Base-by-base conservation (phyloP, 2,888 invertebrate species). In the Cylindroiulus punctatus region DNA sequence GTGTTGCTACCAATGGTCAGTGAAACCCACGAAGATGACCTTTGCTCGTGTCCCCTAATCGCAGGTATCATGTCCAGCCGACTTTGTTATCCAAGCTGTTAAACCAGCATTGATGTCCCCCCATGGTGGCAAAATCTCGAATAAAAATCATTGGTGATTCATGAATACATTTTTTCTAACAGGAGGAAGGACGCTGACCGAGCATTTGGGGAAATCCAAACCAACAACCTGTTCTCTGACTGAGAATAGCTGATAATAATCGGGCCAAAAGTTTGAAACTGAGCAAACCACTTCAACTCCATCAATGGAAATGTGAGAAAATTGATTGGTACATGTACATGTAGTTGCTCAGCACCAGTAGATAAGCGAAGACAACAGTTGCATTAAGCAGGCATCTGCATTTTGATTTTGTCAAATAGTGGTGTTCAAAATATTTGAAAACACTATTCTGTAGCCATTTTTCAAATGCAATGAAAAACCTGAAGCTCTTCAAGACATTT, bases 251-350 rank as follows among this genome's bases (percentile, higher is more conserved):
- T 12, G 26, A 65, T n/a, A 65, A 65, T 26, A 10, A 26, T 52
- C n/a, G 7, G 26, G n/a, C 22, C 65, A 26, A 65, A 52, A n/a
- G 47, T 14, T 3, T n/a, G 52, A 52, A 52, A n/a, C 3, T 14
- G n/a, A 10, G 0, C n/a, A 52, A 52, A 52, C 52, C 3, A n/a
- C 52, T n/a, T n/a, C 52, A 52, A 52, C 14, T n/a, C 19, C 52
- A 52, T 52, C 52, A 52, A 52, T 52, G 52, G 52, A n/a, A 52
- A 52, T 52, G 52, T 52, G 52, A 19, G 47, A 47, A 47, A 47
- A 47, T 14, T 17, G 17, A 47, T 14, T 17, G 17, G 17, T 17
- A 47, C 14, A 3, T 47, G 17, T 3, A 14, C 47, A 17, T 44
- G 36, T 36, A 2, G 36, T 36, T 36, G 7, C 2, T 36, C 36